Base-by-base conservation (phyloP, 2,797 vertebrate species). In the Mycteria americana region DNA sequence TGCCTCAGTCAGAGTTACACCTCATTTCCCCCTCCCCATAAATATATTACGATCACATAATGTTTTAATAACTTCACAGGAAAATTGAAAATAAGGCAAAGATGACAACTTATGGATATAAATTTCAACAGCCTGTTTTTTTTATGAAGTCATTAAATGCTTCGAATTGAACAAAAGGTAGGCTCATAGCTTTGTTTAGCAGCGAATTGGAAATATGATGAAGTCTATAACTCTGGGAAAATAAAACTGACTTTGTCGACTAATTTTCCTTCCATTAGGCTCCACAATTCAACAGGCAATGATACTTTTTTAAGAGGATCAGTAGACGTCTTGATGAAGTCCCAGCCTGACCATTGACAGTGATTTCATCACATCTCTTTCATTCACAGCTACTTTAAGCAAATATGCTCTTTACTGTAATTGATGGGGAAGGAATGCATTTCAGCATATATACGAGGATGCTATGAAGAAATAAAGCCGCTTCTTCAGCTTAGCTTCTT, bases 21-120 rank as follows among this genome's bases (percentile, higher is more conserved):
- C 79, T 96, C 95, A 96, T 96, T 97, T 97, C 89, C 90, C 82
- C 73, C 86, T 94, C 74, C 84, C 92, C 60, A 73, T 97, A 97
- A 97, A 97, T 94, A 95, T 62, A 95, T 96, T 93, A 96, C 1
- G 24, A 94, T 74, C 91, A 91, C 72, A 96, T 96, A 95, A 96
- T 91, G 83, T 96, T 97, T 97, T 97, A 96, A 96, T 96, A 97
- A 95, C 93, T 92, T 93, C 82, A 88, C 3, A 4, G 74, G 86
- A 94, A 97, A 97, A 97, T 89, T 96, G 94, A 96, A 97, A 97
- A 95, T 92, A 96, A 96, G 94, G 62, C 80, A 93, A 93, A 96
- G 87, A 93, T 83, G 90, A 85, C 91, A 96, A 96, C 79, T 95
- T 93, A 77, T 35, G 48, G 92, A 74, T 92, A 96, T 95, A 97